These are phyloP conservation scores for Platysternon megacephalum DNA, from an alignment of 2,113 vertebrate genomes.

Conservation along the genomic window DNA sequence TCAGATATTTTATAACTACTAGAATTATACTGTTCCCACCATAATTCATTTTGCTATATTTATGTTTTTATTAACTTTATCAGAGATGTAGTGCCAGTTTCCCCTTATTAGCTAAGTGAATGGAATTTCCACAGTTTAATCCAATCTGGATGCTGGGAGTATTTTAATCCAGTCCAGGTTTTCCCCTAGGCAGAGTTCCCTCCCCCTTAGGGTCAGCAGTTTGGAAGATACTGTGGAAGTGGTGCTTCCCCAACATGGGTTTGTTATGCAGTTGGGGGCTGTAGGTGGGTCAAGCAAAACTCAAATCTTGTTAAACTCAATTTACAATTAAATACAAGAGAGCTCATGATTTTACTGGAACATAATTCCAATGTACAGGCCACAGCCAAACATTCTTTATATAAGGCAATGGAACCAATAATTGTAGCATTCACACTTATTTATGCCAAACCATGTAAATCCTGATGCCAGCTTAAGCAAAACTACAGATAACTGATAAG, in stretches of 20 bases:
- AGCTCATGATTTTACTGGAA: neutral
- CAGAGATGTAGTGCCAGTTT: neutral
- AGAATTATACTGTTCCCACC: neutral
- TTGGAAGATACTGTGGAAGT: constrained; percentile 38
- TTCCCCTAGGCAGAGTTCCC: neutral
- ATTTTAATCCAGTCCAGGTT: constrained; percentile 31
- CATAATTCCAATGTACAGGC: neutral
- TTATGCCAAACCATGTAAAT: neutral
- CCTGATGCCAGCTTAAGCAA: neutral
- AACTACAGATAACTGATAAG: neutral
- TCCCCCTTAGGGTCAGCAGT: neutral
- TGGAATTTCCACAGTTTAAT: neutral
- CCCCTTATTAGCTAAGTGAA: neutral
- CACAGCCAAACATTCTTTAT: neutral
- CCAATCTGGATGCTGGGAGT: accelerated
- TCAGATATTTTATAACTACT: neutral
- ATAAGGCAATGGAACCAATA: neutral
- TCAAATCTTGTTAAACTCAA: neutral
- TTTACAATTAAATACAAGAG: neutral
- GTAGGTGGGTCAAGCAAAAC: constrained; percentile 10
- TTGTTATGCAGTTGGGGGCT: neutral
- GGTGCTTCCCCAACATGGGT: constrained; percentile 18
- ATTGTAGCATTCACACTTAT: neutral
- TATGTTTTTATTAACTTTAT: constrained; percentile 14
- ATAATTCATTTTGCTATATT: neutral